Conservation (phyloP, 2,113 vertebrate genomes). For the Sceloporus tristichus region DNA sequence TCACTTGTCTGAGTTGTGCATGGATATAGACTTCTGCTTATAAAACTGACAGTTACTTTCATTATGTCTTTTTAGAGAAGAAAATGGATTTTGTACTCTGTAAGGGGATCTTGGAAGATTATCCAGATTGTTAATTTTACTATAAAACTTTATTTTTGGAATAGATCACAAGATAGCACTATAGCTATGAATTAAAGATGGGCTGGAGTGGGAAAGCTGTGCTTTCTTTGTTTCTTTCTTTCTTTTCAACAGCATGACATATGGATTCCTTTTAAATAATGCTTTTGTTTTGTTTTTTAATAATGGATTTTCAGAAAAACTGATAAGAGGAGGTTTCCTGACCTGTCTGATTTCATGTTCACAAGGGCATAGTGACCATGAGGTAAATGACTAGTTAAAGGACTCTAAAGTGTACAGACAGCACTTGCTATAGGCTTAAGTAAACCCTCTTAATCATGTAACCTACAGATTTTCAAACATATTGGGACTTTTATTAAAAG, state of each 20-base stretch:
- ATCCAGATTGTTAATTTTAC: background rate
- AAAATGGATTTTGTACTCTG: background rate
- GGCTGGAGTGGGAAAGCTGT: too few species aligned
- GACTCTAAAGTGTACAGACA: too few species aligned
- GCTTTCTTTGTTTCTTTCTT: too few species aligned
- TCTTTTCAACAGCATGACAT: background rate
- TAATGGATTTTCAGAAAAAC: background rate
- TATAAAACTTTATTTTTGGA: background rate
- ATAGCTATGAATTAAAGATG: background rate
- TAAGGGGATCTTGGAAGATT: background rate
- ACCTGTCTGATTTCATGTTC: background rate
- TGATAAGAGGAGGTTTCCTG: too few species aligned
- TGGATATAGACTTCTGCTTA: background rate
- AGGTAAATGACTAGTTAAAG: background rate
- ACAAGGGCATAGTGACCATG: background rate
- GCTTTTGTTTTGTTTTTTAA: background rate
- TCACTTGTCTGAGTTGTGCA: background rate
- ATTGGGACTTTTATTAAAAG: background rate
- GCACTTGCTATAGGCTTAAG: background rate
- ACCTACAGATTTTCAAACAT: background rate
- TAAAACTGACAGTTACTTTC: background rate
- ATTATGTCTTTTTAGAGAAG: background rate
- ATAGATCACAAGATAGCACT: background rate
- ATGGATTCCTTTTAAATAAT: background rate
- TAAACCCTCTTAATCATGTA: background rate